Evolutionary conservation across 2,888 invertebrate species (phyloP).

Genomic region (Drosophila diplacantha): DNA sequence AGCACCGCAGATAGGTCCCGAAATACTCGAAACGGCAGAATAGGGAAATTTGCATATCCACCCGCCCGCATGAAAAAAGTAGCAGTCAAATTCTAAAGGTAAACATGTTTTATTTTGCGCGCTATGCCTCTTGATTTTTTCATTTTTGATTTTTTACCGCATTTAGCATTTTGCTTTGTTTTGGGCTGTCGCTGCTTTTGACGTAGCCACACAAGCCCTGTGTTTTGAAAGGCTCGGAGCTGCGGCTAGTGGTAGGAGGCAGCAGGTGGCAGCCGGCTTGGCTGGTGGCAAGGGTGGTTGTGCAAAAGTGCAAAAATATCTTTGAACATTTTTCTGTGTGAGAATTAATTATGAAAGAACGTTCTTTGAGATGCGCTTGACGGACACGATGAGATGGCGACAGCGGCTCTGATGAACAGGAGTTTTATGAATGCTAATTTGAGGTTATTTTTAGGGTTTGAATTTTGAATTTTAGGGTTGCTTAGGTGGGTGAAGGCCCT

Average conservation of each 20-base stretch:
- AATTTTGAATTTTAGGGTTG: slow-evolving; percentile 17
- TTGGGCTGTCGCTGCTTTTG: slow-evolving; percentile 66
- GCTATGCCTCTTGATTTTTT: slow-evolving; percentile 35
- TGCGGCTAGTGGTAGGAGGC: not conserved
- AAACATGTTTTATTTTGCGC: slow-evolving; percentile 48
- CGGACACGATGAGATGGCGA: slow-evolving; percentile 31
- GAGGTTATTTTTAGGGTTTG: slow-evolving; percentile 16
- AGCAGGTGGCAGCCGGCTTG: slow-evolving; percentile 5
- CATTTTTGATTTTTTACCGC: slow-evolving; percentile 32
- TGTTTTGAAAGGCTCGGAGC: slow-evolving; percentile 13
- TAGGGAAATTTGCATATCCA: slow-evolving; percentile 54
- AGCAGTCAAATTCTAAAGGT: slow-evolving; percentile 45
- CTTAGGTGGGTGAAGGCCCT: not conserved
- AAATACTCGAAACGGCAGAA: slow-evolving; percentile 7
- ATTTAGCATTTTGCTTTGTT: slow-evolving; percentile 56
- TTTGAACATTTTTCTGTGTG: slow-evolving; percentile 66
- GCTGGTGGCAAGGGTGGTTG: slow-evolving; percentile 19
- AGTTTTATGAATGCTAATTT: slow-evolving; percentile 54
- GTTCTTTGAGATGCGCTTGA: slow-evolving; percentile 65
- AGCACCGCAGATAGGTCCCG: not conserved
- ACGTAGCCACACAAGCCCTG: slow-evolving; percentile 58
- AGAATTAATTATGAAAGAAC: slow-evolving; percentile 68
- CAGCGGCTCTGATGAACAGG: slow-evolving; percentile 18
- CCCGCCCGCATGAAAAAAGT: slow-evolving; percentile 19
- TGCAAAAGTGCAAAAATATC: slow-evolving; percentile 58